Base-by-base conservation (phyloP, 53 echinoderm and acorn worm species). In the Holothuria scabra region DNA sequence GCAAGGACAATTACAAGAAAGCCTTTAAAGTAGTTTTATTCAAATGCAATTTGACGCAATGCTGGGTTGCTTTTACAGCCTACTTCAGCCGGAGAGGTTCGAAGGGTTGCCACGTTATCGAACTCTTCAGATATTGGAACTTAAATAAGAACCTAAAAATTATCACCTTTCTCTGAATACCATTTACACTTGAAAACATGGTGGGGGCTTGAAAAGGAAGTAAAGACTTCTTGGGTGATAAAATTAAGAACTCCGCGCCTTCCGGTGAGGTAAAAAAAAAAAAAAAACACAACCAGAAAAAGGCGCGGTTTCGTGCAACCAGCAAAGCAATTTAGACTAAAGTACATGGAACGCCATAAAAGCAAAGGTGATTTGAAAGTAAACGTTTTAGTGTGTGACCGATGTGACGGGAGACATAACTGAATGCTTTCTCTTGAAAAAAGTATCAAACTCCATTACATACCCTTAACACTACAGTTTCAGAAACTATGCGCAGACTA, bases 11-110 rank as follows among this genome's bases (percentile, higher is more conserved):
- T 72, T 72, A 72, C 72, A 48, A 72, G 46, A 72, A 72, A 69
- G 31, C 48, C 72, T 79, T 76, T 29, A 59, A 79, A 79, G 79
- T 79, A 79, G 33, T 30, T 79, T 58, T 79, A 79, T 79, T 79
- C 57, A 79, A 79, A 49, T 57, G 56, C 79, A 79, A 79, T 79
- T 79, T 79, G 56, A 79, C 57, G 59, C 31, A 79, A 28, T 79
- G 56, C 33, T 79, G 56, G 79, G 57, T 79, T 33, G 57, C 79
- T 79, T 79, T 79, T 79, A 79, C 59, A 56, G 59, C 79, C 79
- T 57, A 79, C 79, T 79, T 79, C 57, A 79, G 59, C 28, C 59
- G 19, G 5, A 57, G 79, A 58, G 79, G 79, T 79, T 56, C 79
- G 56, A 79, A 29, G 56, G 79, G 79, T 79, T 79, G 79, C 58